Conservation (phyloP, 2,888 invertebrate species). For the Griposia aprilina region DNA sequence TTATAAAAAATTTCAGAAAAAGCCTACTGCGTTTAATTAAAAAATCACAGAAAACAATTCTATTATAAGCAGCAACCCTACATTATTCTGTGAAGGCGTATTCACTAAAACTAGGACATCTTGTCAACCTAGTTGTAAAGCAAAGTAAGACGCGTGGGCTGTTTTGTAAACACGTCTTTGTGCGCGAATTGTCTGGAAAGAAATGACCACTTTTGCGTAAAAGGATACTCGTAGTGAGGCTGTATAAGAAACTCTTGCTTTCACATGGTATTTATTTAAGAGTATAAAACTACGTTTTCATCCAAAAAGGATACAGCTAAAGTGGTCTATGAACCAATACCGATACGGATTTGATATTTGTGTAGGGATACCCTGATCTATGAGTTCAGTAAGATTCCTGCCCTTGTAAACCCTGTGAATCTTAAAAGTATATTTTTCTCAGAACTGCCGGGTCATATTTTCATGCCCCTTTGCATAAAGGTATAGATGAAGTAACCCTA, state of each 20-base stretch:
- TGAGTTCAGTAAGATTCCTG: background rate
- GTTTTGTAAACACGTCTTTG: conserved; percentile 57
- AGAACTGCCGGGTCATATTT: background rate
- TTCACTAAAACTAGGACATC: conserved; percentile 46
- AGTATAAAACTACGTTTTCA: background rate
- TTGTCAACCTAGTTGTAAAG: conserved; percentile 37
- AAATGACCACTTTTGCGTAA: conserved; percentile 55
- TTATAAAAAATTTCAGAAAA: background rate
- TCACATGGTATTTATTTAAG: background rate
- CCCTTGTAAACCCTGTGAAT: background rate
- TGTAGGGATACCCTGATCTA: background rate
- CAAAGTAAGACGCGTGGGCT: conserved; percentile 35
- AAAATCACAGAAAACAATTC: background rate
- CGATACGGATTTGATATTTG: background rate
- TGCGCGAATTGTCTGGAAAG: conserved; percentile 49
- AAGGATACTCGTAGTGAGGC: conserved; percentile 46
- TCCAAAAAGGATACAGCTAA: background rate
- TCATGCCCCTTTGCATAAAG: background rate
- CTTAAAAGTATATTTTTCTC: background rate
- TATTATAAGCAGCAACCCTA: background rate
- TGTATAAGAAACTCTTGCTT: conserved; percentile 35
- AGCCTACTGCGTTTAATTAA: background rate
- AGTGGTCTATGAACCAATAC: too few relatives aligned
- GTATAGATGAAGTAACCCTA: background rate
- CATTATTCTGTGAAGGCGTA: conserved; percentile 18